Base-by-base conservation (phyloP, 1,140 invertebrate genomes). In the Drosophila fuyamai region DNA sequence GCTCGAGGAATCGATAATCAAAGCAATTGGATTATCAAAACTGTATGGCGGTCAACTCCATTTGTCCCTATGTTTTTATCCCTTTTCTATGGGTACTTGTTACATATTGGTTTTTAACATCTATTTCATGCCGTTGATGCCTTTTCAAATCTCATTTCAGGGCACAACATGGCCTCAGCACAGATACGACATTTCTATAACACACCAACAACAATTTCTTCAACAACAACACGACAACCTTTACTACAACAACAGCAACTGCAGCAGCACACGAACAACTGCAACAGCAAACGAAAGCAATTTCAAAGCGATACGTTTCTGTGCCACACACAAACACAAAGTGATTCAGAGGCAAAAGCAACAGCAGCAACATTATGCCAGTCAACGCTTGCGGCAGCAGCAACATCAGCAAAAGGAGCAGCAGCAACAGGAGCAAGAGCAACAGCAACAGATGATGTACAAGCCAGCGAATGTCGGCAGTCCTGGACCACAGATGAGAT, bases 161-260 rank as follows among this genome's bases (percentile, higher is more conserved):
- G 90, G 90, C 90, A 92, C 90, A 92, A 92, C 90, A 92, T 92
- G 90, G 90, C 90, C 90, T 90, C 90, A 92, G 90, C 90, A 92
- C 86, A 92, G 86, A 91, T 91, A 91, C 90, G 81, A 85, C 90
- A 89, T 91, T 92, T 91, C 88, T 89, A 92, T 89, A 91, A 85
- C 86, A 91, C 84, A 81, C 84, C 86, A 82, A 79, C 80, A 84
- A 82, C 88, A 86, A 74, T 75, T 83, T 75, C 79, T 76, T 77
- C 76, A 79, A 85, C 59, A 68, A 83, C 73, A 76, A 83, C 84
- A 89, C 75, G 63, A 46, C 80, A 88, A 90, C 67, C 79, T 63
- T 77, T 89, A 81, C 81, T 86, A 74, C 61, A 79, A 44, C 48
- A 74, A 78, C 60, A 79, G 46, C 36, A 72, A 50, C 79, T 65